phyloP scores from a whole-genome alignment of 2,797 vertebrate genomes.

The Channa striata region DNA sequence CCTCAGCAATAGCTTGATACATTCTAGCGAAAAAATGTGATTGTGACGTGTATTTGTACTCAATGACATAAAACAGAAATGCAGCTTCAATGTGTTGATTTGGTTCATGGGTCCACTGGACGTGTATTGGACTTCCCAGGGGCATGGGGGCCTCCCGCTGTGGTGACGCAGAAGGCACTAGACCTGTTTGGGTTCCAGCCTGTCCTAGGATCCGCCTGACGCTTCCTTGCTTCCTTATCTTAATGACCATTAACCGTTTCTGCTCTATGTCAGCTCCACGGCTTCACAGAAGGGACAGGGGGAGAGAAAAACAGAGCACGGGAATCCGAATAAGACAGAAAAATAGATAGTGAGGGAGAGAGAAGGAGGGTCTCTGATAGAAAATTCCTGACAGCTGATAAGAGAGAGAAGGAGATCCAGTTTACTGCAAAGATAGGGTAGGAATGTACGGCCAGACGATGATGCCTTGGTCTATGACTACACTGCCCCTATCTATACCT shows the following conservation, averaged over 20 bases:
- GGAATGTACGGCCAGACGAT: constrained; percentile 87
- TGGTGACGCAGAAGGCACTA: constrained; percentile 58
- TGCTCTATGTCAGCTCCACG: constrained; percentile 78
- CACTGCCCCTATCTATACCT: constrained; percentile 82
- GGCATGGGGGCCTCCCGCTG: constrained; percentile 38
- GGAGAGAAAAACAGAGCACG: constrained; percentile 52
- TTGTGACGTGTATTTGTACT: no score
- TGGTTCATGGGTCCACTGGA: background rate
- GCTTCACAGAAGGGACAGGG: constrained; percentile 74
- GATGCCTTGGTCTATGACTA: constrained; percentile 81
- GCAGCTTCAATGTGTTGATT: constrained; percentile 5
- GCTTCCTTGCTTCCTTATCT: constrained; percentile 79
- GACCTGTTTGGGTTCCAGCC: constrained; percentile 78
- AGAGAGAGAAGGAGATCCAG: constrained; percentile 87
- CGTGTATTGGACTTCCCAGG: constrained; percentile 23
- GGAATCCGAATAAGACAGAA: constrained; percentile 59
- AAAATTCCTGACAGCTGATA: constrained; percentile 88
- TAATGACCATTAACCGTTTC: constrained; percentile 83
- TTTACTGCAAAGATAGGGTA: constrained; percentile 88
- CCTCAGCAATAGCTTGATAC: no score
- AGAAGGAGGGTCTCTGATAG: constrained; percentile 76
- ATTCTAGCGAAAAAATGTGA: no score
- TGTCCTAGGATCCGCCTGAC: constrained; percentile 72
- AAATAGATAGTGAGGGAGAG: constrained; percentile 59
- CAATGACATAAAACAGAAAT: no score